Conservation (phyloP, 2,888 invertebrate genomes). For the Chymomyza fuscimana region DNA sequence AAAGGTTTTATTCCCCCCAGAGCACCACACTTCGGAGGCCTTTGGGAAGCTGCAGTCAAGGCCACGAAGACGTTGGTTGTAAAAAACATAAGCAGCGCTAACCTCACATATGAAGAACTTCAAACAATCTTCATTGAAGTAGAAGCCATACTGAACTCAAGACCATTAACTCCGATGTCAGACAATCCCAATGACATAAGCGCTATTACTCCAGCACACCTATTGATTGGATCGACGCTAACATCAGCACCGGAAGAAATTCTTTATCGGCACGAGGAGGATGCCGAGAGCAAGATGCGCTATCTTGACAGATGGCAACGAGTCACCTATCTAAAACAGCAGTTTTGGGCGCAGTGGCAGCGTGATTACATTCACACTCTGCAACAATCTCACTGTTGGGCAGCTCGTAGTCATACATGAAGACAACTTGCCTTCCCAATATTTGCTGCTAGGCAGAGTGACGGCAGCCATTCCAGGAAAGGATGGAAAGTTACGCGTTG, state of each 20-base stretch:
- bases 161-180: neutral
- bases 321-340: neutral
- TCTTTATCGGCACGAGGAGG: too few relatives aligned
- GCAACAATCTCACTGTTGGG: constrained; percentile 25
- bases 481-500: constrained; percentile 11
- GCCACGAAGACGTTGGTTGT: neutral
- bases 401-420: constrained; percentile 34
- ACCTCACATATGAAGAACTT: neutral
- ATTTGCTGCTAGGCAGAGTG: constrained; percentile 31
- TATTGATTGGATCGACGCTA: neutral
- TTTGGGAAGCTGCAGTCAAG: neutral
- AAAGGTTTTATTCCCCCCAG: too few relatives aligned
- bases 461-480: neutral
- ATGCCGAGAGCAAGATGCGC: neutral
- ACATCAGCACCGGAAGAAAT: neutral
- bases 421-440: constrained; percentile 33
- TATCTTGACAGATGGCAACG: neutral
- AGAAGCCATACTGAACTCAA: neutral
- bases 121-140: neutral
- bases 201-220: neutral
- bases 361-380: too few relatives aligned
- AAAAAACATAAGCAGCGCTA: neutral
- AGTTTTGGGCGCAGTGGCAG: constrained; percentile 13
- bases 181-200: too few relatives aligned
- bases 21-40: too few relatives aligned